These are phyloP conservation scores for Rhinichthys klamathensis DNA, from an alignment of 2,113 vertebrate species.

Conservation along the genomic window DNA sequence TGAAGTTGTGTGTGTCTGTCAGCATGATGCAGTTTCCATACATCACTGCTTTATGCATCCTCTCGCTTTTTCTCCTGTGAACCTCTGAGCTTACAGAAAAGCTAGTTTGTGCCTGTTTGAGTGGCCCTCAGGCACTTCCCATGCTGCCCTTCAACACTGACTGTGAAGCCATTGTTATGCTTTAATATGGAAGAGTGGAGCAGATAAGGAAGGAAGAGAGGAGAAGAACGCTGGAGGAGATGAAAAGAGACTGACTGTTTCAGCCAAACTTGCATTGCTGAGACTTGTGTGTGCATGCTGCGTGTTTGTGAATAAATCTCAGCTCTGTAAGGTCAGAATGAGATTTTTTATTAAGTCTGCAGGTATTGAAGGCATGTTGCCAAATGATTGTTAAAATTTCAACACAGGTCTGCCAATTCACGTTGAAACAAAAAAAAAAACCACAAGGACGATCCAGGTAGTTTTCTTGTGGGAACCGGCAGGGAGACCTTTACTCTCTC, in stretches of 20 bases:
- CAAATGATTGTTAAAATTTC: conserved; percentile 22
- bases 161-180: conserved; percentile 53
- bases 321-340: neutral
- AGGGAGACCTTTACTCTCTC: conserved; percentile 57
- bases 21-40: neutral
- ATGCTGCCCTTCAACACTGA: conserved; percentile 41
- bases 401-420: neutral
- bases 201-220: conserved; percentile 40
- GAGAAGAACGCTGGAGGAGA: conserved; percentile 36
- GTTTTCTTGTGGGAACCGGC: conserved; percentile 66
- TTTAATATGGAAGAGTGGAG: conserved; percentile 49
- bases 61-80: neutral
- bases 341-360: conserved; percentile 10
- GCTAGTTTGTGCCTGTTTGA: conserved; percentile 22
- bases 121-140: conserved; percentile 53
- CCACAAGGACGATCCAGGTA: conserved; percentile 46
- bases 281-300: conserved; percentile 23
- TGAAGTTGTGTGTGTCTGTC: neutral
- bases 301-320: conserved; percentile 21
- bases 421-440: conserved; percentile 25
- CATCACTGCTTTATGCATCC: neutral
- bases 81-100: neutral
- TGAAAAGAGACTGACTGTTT: conserved; percentile 50
- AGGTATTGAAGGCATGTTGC: neutral
- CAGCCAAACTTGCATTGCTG: conserved; percentile 39